Base-by-base conservation (phyloP, 2,797 vertebrate genomes). In the Gymnodraco acuticeps region DNA sequence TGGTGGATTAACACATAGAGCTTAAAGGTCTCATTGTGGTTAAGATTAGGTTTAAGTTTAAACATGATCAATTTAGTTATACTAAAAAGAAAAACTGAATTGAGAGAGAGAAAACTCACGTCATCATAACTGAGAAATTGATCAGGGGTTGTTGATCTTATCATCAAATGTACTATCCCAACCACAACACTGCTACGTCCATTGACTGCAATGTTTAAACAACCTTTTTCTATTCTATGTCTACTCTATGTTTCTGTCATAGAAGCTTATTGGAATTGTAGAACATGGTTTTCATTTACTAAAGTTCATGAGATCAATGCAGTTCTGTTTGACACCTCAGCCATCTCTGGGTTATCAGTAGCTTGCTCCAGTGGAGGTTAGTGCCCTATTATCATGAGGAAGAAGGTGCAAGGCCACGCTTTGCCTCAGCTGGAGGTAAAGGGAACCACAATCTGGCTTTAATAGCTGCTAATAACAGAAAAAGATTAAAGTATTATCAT, bases 401-500 rank as follows among this genome's bases (percentile, higher is more conserved):
- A 69, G 15, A 67, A 59, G 38, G 27, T 6, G 48, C 55, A 60
- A 12, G 15, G 19, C 12, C 55, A 46, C 12, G 12, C 15, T 51
- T 54, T 10, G 3, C 67, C 52, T 52, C 38, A 53, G 70, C 41
- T 63, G 19, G n/a, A 55, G 64, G 14, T 50, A 41, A 20, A 64
- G 42, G 19, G 33, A 70, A 46, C 17, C 31, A 31, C 27, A 83
- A 66, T 50, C 50, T 15, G 53, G 48, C 62, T 81, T 66, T 78
- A 58, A 77, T 73, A 68, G 66, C 53, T 64, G 61, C 63, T 78
- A 75, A 80, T 82, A 72, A 70, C 27, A 33, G 15, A 47, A 48
- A 38, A 20, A 33, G 33, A 68, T 62, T 17, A 19, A 41, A 31
- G 50, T 46, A n/a, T 70, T 80, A 77, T 78, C 53, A 68, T 64